Conservation (phyloP, 2,113 vertebrate genomes). For the Acanthisitta chloris region DNA sequence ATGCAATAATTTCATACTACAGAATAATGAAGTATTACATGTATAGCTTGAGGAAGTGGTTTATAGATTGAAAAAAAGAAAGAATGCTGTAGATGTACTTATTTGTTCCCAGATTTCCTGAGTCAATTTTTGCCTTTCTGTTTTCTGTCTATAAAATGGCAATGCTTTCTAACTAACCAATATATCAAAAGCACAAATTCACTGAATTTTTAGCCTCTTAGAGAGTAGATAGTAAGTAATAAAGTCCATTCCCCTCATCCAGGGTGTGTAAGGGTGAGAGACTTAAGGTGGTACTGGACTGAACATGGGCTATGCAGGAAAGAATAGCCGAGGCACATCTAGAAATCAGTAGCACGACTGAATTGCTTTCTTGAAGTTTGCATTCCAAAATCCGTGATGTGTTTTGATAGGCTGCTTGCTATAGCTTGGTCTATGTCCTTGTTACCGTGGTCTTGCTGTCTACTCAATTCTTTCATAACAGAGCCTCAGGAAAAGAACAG, state of each 20-base stretch:
- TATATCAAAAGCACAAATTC: background rate
- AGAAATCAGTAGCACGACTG: background rate
- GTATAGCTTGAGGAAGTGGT: background rate
- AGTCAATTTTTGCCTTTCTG: background rate
- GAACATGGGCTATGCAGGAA: background rate
- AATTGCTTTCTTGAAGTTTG: background rate
- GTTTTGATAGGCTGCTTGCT: constrained; percentile 8
- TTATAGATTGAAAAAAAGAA: background rate
- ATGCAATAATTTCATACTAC: background rate
- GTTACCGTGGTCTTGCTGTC: background rate
- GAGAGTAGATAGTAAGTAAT: background rate
- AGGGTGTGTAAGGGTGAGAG: background rate
- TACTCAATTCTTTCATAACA: constrained; percentile 14
- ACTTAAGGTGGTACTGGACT: background rate
- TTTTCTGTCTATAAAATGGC: background rate
- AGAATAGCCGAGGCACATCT: background rate
- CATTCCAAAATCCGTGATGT: background rate
- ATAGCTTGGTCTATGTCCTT: background rate
- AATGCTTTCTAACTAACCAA: background rate
- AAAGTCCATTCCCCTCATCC: background rate
- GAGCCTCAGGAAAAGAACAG: constrained; percentile 8
- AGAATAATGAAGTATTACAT: background rate
- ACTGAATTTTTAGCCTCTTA: background rate
- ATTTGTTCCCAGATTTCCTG: background rate
- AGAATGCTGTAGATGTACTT: background rate